A percentile compares a stretch with the other conserved stretches of the same genome.
These are phyloP conservation scores for Agapostemon virescens DNA, from an alignment of 2,888 invertebrate species.

Conservation along the genomic window DNA sequence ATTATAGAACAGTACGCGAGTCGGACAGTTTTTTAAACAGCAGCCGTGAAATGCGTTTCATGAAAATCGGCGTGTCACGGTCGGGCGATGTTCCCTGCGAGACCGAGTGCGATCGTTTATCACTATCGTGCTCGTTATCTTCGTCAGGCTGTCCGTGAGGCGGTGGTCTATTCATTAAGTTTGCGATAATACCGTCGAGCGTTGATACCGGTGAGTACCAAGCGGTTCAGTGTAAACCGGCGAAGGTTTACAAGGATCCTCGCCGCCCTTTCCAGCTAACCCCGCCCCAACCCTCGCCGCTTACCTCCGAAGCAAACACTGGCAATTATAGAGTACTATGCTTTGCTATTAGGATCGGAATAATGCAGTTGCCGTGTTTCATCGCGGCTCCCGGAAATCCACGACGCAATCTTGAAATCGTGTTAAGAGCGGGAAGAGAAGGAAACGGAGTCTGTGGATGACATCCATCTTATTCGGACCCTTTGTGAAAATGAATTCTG, in stretches of 20 bases:
- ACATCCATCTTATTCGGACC: background rate
- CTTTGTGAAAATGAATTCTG: background rate
- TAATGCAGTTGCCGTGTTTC: constrained; percentile 31
- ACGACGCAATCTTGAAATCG: constrained; percentile 2
- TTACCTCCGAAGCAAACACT: constrained; percentile 42
- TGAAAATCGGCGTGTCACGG: background rate
- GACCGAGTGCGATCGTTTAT: constrained; percentile 61
- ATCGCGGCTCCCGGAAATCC: constrained; percentile 6
- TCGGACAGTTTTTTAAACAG: background rate
- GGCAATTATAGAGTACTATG: constrained; percentile 53
- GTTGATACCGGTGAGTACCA: constrained; percentile 54
- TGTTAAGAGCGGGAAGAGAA: background rate
- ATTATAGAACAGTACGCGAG: background rate
- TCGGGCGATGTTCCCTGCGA: background rate
- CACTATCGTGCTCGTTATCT: constrained; percentile 66
- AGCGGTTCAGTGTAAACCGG: constrained; percentile 50
- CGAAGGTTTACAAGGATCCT: constrained; percentile 56
- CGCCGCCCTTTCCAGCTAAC: constrained; percentile 42
- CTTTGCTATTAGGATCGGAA: constrained; percentile 56
- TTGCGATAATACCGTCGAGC: constrained; percentile 62
- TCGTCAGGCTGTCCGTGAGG: constrained; percentile 53
- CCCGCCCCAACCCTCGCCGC: background rate
- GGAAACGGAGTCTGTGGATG: background rate
- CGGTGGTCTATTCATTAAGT: constrained; percentile 65
- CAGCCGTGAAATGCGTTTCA: background rate